Percentiles rank a stretch among this genome's conserved stretches.
phyloP scores from a whole-genome alignment of 2,797 vertebrate genomes.

The Ceyx erithaca region DNA sequence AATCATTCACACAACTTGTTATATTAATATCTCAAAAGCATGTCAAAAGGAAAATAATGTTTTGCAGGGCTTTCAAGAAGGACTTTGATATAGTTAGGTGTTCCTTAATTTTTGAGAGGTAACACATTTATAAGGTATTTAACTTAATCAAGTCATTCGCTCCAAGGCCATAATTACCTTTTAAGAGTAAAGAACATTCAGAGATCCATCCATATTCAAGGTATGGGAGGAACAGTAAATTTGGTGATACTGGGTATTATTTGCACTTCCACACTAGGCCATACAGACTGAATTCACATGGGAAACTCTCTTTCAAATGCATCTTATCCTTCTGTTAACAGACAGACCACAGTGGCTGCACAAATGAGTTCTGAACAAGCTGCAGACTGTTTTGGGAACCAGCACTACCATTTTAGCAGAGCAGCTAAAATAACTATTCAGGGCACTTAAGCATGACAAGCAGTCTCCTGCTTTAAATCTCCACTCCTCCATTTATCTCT shows the following conservation, averaged over 20 bases:
- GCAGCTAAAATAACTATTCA: background rate
- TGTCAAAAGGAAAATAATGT: background rate
- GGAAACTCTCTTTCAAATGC: background rate
- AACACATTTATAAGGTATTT: constrained; percentile 1
- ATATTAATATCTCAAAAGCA: background rate
- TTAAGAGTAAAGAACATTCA: background rate
- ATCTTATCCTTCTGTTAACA: background rate
- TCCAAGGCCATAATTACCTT: background rate
- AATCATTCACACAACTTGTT: background rate
- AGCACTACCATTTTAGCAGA: background rate
- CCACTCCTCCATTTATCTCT: background rate
- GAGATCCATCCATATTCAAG: constrained; percentile 6
- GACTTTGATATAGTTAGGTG: background rate
- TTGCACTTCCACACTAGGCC: background rate
- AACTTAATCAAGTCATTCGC: background rate
- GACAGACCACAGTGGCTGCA: background rate
- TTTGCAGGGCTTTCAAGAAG: background rate
- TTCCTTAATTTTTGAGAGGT: constrained; percentile 15
- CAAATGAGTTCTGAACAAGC: background rate
- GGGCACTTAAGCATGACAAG: background rate
- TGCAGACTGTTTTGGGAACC: constrained; percentile 1
- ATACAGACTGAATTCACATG: background rate
- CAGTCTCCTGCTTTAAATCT: background rate
- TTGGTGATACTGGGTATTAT: background rate
- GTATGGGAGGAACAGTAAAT: background rate